Conservation (phyloP, 92 coral and sea anemone species). For the Heteractis magnifica region DNA sequence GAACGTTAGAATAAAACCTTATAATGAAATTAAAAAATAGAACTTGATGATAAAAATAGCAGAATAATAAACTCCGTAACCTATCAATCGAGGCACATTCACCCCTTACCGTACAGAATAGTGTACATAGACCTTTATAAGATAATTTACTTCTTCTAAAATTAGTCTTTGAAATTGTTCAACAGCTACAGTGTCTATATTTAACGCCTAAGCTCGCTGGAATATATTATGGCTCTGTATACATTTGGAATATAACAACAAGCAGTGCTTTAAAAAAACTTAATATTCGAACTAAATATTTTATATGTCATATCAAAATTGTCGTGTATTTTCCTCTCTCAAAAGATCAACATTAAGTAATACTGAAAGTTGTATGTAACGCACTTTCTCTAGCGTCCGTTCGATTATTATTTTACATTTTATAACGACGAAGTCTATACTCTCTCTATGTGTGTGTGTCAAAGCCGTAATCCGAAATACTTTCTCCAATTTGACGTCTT, state of each 20-base stretch:
- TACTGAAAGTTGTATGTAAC: slow-evolving; percentile 4
- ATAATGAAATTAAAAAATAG: neutral
- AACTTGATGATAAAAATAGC: slow-evolving; percentile 2
- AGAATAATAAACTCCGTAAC: neutral
- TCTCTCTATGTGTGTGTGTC: neutral
- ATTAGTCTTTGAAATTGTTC: slow-evolving; percentile 3
- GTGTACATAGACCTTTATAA: slow-evolving; percentile 19
- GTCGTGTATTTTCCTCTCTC: slow-evolving; percentile 12
- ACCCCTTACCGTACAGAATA: neutral
- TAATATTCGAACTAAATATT: slow-evolving; percentile 21
- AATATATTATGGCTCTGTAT: neutral
- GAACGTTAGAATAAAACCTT: neutral
- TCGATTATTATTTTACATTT: neutral
- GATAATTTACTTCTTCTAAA: slow-evolving; percentile 5
- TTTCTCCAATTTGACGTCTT: neutral
- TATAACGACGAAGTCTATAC: neutral
- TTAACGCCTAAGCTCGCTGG: slow-evolving; percentile 5
- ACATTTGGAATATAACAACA: neutral
- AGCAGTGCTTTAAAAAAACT: slow-evolving; percentile 24
- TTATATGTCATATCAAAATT: slow-evolving; percentile 12
- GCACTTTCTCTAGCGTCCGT: slow-evolving; percentile 4
- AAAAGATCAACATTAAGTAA: slow-evolving; percentile 46
- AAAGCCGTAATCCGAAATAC: slow-evolving; percentile 17
- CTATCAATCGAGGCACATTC: neutral
- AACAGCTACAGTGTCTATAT: neutral